Evolutionary conservation across 53 echinoderm and acorn worm genomes (phyloP).

Genomic region (Holothuria scabra): DNA sequence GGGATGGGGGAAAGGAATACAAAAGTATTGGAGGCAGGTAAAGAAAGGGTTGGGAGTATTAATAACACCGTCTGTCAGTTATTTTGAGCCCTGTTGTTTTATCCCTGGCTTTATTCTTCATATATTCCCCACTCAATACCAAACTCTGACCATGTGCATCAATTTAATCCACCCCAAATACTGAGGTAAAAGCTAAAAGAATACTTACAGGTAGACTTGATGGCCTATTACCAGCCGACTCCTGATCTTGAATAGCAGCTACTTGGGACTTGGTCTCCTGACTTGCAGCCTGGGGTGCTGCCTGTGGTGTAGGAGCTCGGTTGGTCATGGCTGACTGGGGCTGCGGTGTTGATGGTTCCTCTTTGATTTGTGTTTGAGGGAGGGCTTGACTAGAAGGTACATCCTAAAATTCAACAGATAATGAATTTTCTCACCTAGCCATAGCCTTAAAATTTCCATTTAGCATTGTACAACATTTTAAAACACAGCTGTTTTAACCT

Average conservation of each 20-base stretch:
- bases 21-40: too few species aligned
- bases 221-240: constrained; percentile 78
- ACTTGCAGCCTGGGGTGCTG: constrained; percentile 3
- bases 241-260: constrained; percentile 64
- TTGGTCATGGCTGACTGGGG: constrained; percentile 22
- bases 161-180: neutral
- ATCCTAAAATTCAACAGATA: constrained; percentile 5
- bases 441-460: too few species aligned
- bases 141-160: too few species aligned
- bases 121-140: too few species aligned
- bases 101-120: too few species aligned
- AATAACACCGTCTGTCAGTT: too few species aligned
- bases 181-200: neutral
- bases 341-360: constrained; percentile 37
- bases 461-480: too few species aligned
- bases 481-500: too few species aligned
- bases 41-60: too few species aligned
- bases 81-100: too few species aligned
- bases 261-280: constrained; percentile 47
- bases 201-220: constrained; percentile 91
- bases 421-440: too few species aligned
- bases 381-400: constrained; percentile 46
- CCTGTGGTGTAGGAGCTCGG: constrained; percentile 19
- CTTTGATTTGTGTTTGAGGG: constrained; percentile 32
- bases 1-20: too few species aligned